Evolutionary conservation across 2,888 invertebrate genomes (phyloP), one percentile per base, ranked within the genome.

Genomic region (Netelia melanura): DNA sequence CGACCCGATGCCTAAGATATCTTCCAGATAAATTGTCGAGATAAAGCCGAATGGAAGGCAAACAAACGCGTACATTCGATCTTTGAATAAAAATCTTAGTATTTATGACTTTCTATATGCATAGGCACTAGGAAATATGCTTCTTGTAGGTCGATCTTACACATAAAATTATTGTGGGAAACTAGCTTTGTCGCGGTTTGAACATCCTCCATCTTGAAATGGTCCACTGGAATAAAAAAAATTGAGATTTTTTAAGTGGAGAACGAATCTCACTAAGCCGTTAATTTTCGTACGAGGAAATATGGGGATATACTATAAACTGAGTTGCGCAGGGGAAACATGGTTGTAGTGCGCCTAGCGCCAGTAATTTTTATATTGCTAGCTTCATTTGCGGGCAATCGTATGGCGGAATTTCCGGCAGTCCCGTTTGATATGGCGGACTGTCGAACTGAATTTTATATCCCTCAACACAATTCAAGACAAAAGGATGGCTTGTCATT

Each of bases 161-260:
- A 61, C 81, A 84, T 86, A 58, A 54, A 86, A 54, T 81, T 30
- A 30, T 30, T 30, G 5, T 5, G 30, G 3, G 30, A 30, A 30
- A 30, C 30, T 5, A 30, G 30, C 30, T 30, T 30, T 30, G 30
- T 30, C 30, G 48, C 48, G 10, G 11, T 48, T 84, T 83, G 80
- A 52, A 84, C 54, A 52, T 87, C 84, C 61, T 88, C 87, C 56
- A 88, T 48, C 72, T 87, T 85, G 54, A 54, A 81, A 85, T 30
- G 30, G 5, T 30, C 30, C 3, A 5, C 3, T 30, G 30, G 5
- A 30, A 30, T 30, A 30, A 30, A 30, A 30, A 30, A 5, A 14
- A 17, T 87, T 87, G 3, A 86, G 67, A 14, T 81, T 70, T 81
- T 88, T 89, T 65, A 87, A 74, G 64, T 88, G 87, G 1, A 87